Evolutionary conservation across 1,140 invertebrate genomes (phyloP).

Genomic region (Ips nitidus): DNA sequence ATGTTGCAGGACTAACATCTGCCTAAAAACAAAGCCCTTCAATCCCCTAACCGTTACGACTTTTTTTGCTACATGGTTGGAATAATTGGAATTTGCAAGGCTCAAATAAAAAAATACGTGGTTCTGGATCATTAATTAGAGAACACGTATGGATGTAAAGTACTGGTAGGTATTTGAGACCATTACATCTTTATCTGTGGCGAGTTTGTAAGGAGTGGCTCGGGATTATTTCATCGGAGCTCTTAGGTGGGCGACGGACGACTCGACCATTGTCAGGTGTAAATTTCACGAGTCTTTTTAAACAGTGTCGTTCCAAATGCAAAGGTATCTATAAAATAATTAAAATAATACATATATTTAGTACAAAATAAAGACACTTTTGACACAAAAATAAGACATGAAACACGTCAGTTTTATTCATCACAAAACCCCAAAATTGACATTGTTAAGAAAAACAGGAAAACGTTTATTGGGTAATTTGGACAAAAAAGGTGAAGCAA

Average conservation of each 20-base stretch:
- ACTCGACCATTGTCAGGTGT: slow-evolving; percentile 50
- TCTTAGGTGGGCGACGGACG: slow-evolving; percentile 48
- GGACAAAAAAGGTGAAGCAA: too few species aligned
- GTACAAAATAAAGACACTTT: background rate
- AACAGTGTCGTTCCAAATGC: slow-evolving; percentile 8
- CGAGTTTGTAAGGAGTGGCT: slow-evolving; percentile 45
- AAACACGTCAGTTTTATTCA: too few species aligned
- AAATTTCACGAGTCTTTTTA: slow-evolving; percentile 43
- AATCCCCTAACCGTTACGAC: too few species aligned
- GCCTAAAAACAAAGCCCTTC: slow-evolving; percentile 25
- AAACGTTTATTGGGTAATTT: too few species aligned
- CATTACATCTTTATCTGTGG: slow-evolving; percentile 50
- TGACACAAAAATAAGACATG: background rate
- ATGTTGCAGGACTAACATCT: slow-evolving; percentile 42
- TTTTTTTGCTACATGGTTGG: too few species aligned
- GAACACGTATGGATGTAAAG: slow-evolving; percentile 14
- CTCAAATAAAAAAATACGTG: background rate
- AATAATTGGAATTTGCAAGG: background rate
- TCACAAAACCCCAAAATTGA: too few species aligned
- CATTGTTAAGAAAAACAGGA: too few species aligned
- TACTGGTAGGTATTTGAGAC: slow-evolving; percentile 43
- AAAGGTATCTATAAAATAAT: slow-evolving; percentile 2
- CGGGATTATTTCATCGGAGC: slow-evolving; percentile 48
- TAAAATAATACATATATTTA: background rate
- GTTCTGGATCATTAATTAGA: slow-evolving; percentile 19